phyloP scores from a whole-genome alignment of 2,113 vertebrate species.

The Hemichromis elongatus region DNA sequence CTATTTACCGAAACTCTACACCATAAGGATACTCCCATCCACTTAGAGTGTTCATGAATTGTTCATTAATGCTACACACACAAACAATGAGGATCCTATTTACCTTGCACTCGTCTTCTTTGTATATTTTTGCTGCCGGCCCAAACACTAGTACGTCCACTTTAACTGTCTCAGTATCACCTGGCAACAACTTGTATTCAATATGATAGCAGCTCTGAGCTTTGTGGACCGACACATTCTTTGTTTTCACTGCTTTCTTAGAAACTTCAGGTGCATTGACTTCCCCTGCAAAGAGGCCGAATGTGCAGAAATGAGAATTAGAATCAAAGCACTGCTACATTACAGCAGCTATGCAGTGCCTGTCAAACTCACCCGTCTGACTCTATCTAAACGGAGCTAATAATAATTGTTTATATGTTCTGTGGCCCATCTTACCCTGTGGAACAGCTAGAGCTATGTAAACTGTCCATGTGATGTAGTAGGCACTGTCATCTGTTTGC shows the following conservation, averaged over 20 bases:
- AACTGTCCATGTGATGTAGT: constrained; percentile 72
- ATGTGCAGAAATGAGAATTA: neutral
- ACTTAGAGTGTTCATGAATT: constrained; percentile 19
- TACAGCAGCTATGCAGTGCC: neutral
- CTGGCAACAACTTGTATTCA: constrained; percentile 78
- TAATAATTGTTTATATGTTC: neutral
- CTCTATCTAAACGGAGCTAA: neutral
- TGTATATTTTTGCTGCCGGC: constrained; percentile 70
- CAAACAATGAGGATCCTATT: neutral
- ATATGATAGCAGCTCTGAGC: constrained; percentile 71
- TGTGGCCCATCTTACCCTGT: constrained; percentile 32
- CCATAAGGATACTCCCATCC: neutral
- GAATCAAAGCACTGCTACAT: neutral
- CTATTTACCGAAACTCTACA: constrained; percentile 17
- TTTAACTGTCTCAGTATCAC: constrained; percentile 61
- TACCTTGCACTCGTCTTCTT: constrained; percentile 75
- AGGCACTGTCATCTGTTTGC: constrained; percentile 17
- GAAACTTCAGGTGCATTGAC: neutral
- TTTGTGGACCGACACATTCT: constrained; percentile 28
- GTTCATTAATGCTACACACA: neutral
- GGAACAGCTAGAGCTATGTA: constrained; percentile 73
- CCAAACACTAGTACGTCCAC: constrained; percentile 76
- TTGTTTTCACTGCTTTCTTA: constrained; percentile 15
- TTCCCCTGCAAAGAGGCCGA: constrained; percentile 24
- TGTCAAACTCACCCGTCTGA: neutral